phyloP scores from a whole-genome alignment of 2,113 vertebrate genomes.

The Danio rerio region GRCz12tu NC_133187.1:34614501-34615000 shows the following conservation, averaged over 20 bases:
- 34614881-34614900: conserved; percentile 64
- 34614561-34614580: too few species aligned
- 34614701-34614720: conserved; percentile 50
- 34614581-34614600: conserved; percentile 41
- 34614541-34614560: too few species aligned
- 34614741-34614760: conserved; percentile 26
- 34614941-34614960: background rate
- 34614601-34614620: conserved; percentile 23
- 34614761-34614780: conserved; percentile 11
- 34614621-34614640: conserved; percentile 38
- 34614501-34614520: too few species aligned
- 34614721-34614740: conserved; percentile 23
- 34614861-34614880: conserved; percentile 62
- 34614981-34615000: conserved; percentile 56
- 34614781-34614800: conserved; percentile 61
- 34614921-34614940: conserved; percentile 60
- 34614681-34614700: conserved; percentile 48
- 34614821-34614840: conserved; percentile 60
- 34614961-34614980: conserved; percentile 51
- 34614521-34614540: too few species aligned
- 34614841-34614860: conserved; percentile 61
- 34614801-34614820: conserved; percentile 66
- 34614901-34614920: conserved; percentile 56
- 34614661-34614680: conserved; percentile 31
- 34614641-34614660: conserved; percentile 19